Conservation (phyloP, 2,888 invertebrate genomes). For the Meteorus colon region DNA sequence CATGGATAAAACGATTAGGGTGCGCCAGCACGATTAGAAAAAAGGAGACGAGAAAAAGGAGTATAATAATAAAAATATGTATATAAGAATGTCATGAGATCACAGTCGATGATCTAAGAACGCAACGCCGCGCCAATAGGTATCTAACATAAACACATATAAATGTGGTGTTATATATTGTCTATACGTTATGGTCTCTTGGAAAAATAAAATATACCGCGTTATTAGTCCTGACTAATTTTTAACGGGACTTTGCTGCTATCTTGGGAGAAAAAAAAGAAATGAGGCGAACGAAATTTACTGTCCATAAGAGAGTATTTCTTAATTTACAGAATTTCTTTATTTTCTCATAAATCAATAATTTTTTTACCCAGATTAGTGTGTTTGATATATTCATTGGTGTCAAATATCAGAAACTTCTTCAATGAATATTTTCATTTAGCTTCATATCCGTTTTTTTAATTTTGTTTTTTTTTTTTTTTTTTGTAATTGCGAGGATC, state of each 20-base stretch:
- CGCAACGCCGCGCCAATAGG: background rate
- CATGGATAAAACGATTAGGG: constrained; percentile 30
- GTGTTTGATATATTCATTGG: no score
- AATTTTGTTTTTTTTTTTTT: no score
- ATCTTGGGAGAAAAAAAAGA: background rate
- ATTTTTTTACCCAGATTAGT: background rate
- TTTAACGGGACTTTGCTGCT: background rate
- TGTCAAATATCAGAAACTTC: no score
- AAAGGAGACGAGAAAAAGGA: background rate
- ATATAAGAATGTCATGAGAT: constrained; percentile 31
- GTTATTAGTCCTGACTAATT: constrained; percentile 15
- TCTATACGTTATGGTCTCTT: background rate
- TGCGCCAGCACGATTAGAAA: constrained; percentile 20
- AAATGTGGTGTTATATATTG: constrained; percentile 6
- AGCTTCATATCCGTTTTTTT: no score
- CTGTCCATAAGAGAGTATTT: background rate
- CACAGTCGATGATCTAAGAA: constrained; percentile 27
- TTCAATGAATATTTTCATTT: no score
- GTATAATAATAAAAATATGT: background rate
- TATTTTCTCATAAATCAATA: background rate
- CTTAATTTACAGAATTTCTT: background rate
- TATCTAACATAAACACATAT: background rate
- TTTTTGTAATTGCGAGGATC: no score
- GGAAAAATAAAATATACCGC: constrained; percentile 16
- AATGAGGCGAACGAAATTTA: background rate